These are phyloP conservation scores for Psilopsiagon aymara DNA, from an alignment of 2,113 vertebrate species.

Conservation along the genomic window DNA sequence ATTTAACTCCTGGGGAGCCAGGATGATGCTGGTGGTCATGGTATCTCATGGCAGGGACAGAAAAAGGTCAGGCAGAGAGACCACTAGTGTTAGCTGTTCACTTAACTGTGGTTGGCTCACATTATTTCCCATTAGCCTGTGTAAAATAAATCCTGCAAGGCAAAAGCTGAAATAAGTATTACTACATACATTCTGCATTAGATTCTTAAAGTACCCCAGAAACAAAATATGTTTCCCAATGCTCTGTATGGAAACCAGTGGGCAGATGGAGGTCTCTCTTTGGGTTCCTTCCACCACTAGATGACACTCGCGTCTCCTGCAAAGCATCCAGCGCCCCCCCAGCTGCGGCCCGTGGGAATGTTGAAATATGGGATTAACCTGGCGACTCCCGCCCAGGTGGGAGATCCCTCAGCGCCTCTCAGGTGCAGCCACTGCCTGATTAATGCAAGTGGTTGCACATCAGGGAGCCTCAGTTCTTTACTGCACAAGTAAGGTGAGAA, in stretches of 20 bases:
- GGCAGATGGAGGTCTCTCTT: background rate
- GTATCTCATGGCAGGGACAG: background rate
- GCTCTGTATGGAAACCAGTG: background rate
- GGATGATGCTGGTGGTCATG: background rate
- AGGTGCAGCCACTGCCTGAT: background rate
- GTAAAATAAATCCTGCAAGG: background rate
- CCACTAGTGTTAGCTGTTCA: background rate
- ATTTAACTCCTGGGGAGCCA: background rate
- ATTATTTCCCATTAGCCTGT: background rate
- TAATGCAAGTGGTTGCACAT: background rate
- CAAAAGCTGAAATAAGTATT: background rate
- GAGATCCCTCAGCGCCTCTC: background rate
- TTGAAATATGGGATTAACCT: background rate
- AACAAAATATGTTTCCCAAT: background rate
- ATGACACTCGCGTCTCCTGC: background rate
- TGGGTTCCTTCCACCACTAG: conserved; percentile 30
- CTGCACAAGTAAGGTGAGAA: background rate
- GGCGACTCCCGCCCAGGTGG: background rate
- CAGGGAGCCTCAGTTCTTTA: background rate
- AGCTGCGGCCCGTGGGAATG: background rate
- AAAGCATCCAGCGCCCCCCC: background rate
- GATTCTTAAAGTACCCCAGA: background rate
- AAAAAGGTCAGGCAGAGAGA: background rate
- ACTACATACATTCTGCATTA: background rate
- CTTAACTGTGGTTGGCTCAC: background rate